phyloP scores from a whole-genome alignment of 2,113 vertebrate genomes.

The Sturnus vulgaris region DNA sequence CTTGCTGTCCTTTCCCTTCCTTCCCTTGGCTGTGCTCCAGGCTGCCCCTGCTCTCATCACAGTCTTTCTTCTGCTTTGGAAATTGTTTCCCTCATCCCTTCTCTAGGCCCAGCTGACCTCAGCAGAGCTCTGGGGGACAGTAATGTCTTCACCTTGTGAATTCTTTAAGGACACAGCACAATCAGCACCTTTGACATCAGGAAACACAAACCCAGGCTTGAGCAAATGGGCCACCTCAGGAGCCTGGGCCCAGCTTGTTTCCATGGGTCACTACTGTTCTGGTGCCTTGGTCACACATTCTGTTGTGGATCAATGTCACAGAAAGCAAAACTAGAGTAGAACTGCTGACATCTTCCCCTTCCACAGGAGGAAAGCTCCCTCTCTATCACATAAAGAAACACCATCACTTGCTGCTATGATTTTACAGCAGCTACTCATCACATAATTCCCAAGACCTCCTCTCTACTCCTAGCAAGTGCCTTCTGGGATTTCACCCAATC shows the following conservation, averaged over 20 bases:
- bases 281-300: neutral
- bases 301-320: neutral
- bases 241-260: neutral
- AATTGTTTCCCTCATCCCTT: neutral
- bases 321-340: neutral
- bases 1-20: neutral
- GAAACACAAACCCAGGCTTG: neutral
- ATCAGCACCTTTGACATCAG: neutral
- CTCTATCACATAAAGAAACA: neutral
- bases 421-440: neutral
- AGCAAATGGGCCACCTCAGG: neutral
- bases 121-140: neutral
- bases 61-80: neutral
- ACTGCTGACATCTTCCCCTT: neutral
- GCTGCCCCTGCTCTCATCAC: neutral
- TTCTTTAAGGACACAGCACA: neutral
- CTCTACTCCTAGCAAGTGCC: neutral
- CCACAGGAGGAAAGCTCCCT: neutral
- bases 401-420: neutral
- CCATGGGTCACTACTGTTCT: neutral
- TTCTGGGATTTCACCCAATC: neutral
- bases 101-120: neutral
- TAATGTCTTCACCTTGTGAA: neutral
- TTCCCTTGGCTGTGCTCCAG: rapidly evolving
- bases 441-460: neutral